These are phyloP conservation scores for Lasioglossum marginatum DNA, from an alignment of 2,888 invertebrate species.

Conservation along the genomic window DNA sequence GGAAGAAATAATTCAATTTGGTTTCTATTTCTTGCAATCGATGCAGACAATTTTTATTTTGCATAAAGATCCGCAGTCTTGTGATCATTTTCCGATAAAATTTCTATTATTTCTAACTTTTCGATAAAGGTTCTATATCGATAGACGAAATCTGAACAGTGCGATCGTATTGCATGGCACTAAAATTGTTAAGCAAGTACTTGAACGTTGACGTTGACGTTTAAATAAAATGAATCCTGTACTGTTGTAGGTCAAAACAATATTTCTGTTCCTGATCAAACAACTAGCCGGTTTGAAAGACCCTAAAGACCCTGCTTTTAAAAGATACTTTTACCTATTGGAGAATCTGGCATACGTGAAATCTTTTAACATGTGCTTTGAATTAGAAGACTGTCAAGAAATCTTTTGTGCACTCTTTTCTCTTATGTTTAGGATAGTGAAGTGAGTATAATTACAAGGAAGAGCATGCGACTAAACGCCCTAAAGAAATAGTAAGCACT, in stretches of 20 bases:
- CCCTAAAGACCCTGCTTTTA: constrained; percentile 98
- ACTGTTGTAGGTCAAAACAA: constrained; percentile 87
- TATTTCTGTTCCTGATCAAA: constrained; percentile 97
- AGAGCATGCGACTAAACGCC: not conserved
- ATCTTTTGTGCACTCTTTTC: constrained; percentile 97
- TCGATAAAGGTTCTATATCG: too few relatives aligned
- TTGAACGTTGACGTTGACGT: not conserved
- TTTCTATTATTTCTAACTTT: not conserved
- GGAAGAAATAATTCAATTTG: too few relatives aligned
- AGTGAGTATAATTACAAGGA: constrained; percentile 88
- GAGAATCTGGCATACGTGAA: constrained; percentile 99
- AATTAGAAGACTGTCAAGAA: constrained; percentile 98
- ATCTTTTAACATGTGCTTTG: constrained; percentile 99
- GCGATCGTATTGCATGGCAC: not conserved
- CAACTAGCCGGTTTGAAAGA: constrained; percentile 97
- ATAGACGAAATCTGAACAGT: not conserved
- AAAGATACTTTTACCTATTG: constrained; percentile 97
- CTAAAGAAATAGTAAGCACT: not conserved
- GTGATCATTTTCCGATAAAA: not conserved
- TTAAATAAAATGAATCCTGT: not conserved
- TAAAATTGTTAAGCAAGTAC: not conserved
- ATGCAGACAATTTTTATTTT: too few relatives aligned
- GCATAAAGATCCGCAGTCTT: too few relatives aligned
- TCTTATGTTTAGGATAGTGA: constrained; percentile 97
- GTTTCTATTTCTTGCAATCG: too few relatives aligned